phyloP scores from a whole-genome alignment of 2,113 vertebrate genomes.

The Camelus bactrianus region DNA sequence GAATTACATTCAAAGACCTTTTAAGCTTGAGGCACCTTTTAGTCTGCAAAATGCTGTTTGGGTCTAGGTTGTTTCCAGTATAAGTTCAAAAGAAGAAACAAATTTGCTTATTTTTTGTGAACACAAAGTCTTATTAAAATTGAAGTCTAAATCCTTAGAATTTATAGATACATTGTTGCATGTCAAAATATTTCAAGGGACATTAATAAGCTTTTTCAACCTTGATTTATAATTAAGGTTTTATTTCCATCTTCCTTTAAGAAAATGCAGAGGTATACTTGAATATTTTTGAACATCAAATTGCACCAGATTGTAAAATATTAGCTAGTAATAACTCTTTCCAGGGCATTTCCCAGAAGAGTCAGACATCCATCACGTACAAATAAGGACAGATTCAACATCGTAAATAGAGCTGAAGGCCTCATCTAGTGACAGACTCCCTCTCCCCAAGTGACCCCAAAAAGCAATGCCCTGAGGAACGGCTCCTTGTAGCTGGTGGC shows the following conservation, averaged over 20 bases:
- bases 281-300: not conserved
- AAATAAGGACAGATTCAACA: not conserved
- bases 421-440: not conserved
- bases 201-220: not conserved
- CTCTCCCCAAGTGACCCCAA: not conserved
- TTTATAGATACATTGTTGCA: not conserved
- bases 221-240: not conserved
- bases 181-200: not conserved
- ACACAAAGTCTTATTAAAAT: not conserved
- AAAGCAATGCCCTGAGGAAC: not conserved
- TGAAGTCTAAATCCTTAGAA: not conserved
- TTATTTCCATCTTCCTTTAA: not conserved
- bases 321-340: not conserved
- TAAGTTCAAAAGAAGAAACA: not conserved
- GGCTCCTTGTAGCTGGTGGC: not conserved
- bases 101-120: not conserved
- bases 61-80: not conserved
- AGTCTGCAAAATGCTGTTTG: not conserved
- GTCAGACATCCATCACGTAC: no score
- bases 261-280: not conserved
- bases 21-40: not conserved
- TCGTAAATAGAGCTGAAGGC: rapidly evolving
- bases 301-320: not conserved
- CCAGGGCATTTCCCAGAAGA: not conserved
- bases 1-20: not conserved